phyloP scores from a whole-genome alignment of 1,140 invertebrate species.

The Globodera rostochiensis region DNA sequence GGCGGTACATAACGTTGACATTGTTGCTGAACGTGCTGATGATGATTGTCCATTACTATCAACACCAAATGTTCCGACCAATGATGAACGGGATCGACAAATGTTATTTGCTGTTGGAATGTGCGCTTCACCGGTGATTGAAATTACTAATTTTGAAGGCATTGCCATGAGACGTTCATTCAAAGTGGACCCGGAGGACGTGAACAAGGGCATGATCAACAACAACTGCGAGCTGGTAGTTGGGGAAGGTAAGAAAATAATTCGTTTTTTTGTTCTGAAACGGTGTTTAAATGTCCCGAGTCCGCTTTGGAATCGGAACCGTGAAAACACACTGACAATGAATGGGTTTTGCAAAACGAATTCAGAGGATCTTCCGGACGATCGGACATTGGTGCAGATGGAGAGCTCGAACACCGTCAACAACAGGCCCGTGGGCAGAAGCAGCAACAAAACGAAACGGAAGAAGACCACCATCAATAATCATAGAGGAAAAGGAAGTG shows the following conservation, averaged over 20 bases:
- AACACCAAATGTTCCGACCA: too few species aligned
- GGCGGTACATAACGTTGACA: too few species aligned
- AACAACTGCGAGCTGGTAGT: background rate
- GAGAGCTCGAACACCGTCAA: background rate
- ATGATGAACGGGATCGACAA: too few species aligned
- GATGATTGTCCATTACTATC: too few species aligned
- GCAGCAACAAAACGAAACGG: background rate
- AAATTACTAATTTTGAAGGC: too few species aligned
- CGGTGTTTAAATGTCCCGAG: background rate
- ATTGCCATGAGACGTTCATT: background rate
- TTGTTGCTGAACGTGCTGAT: too few species aligned
- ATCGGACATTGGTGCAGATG: background rate
- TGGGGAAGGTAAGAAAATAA: background rate
- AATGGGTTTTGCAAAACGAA: background rate
- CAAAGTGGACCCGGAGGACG: background rate
- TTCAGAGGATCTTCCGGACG: background rate
- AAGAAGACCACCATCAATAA: background rate
- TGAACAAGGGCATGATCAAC: background rate
- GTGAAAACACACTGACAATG: too few species aligned
- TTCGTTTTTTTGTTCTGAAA: too few species aligned
- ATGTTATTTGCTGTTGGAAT: too few species aligned
- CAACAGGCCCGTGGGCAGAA: background rate
- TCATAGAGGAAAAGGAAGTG: background rate
- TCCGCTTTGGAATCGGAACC: background rate
- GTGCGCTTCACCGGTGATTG: too few species aligned